phyloP scores from a whole-genome alignment of 2,888 invertebrate genomes.

The Pristionchus exspectatus region DNA sequence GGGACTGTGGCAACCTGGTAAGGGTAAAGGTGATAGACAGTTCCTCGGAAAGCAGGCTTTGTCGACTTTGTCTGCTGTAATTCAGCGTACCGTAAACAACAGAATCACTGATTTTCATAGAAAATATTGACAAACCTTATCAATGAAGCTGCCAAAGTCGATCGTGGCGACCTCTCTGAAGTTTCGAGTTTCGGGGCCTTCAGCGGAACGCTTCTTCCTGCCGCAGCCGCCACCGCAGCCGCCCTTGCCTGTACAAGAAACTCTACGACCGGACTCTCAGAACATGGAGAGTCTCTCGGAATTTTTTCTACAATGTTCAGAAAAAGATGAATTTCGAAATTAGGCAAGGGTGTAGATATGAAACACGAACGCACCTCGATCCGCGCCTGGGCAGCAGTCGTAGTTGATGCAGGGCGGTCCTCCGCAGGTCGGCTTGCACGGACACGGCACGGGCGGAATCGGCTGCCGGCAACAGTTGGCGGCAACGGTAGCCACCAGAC shows the following conservation, averaged over 20 bases:
- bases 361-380: background rate
- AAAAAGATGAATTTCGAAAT: no score
- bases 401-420: constrained; percentile 26
- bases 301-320: no score
- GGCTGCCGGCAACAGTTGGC: background rate
- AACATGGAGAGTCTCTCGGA: no score
- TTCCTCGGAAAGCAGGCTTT: no score
- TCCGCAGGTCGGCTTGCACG: constrained; percentile 4
- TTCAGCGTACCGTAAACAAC: no score
- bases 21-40: no score
- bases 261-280: no score
- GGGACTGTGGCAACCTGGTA: background rate
- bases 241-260: constrained; percentile 6
- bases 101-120: no score
- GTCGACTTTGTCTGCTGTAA: no score
- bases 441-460: constrained; percentile 23
- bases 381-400: constrained; percentile 10
- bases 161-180: background rate
- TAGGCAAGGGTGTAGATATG: no score
- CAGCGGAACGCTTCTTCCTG: background rate
- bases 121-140: background rate
- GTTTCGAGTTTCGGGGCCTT: background rate
- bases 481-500: background rate
- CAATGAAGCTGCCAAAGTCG: constrained; percentile 36
- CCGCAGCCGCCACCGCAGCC: background rate